These are phyloP conservation scores for Gortyna flavago DNA, from an alignment of 2,888 invertebrate genomes.

Conservation along the genomic window DNA sequence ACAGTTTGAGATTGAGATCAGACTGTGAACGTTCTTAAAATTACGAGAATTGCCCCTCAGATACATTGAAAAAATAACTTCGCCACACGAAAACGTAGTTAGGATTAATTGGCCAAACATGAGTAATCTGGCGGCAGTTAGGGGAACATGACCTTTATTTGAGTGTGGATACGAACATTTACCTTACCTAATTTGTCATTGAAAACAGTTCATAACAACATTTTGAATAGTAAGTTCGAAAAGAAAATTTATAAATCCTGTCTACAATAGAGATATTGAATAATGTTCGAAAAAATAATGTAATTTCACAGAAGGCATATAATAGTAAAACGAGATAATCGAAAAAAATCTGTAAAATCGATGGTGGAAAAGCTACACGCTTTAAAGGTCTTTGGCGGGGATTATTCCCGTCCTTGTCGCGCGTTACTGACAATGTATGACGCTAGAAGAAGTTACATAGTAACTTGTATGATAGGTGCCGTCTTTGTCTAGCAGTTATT, in stretches of 20 bases:
- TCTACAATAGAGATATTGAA: neutral
- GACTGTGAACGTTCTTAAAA: too few species aligned
- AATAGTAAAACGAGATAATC: neutral
- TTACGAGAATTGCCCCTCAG: too few species aligned
- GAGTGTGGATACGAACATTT: neutral
- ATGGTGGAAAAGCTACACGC: neutral
- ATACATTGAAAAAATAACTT: neutral
- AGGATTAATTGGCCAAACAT: slow-evolving; percentile 25
- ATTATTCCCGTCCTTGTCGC: neutral
- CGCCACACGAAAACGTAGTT: slow-evolving; percentile 12
- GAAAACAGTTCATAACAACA: neutral
- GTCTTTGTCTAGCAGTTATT: too few species aligned
- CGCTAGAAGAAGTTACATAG: neutral
- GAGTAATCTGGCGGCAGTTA: slow-evolving; percentile 25
- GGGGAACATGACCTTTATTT: slow-evolving; percentile 22
- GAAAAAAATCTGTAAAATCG: neutral
- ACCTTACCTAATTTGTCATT: slow-evolving; percentile 6
- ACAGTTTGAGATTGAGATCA: too few species aligned
- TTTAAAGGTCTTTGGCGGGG: neutral
- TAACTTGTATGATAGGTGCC: too few species aligned
- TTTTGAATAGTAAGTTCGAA: neutral
- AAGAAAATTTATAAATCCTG: neutral
- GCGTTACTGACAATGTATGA: neutral
- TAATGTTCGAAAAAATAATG: neutral
- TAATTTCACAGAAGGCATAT: neutral